Percentiles rank a stretch among this genome's conserved stretches.
phyloP scores from a whole-genome alignment of 1,140 invertebrate species.

The Eumeta japonica region DNA sequence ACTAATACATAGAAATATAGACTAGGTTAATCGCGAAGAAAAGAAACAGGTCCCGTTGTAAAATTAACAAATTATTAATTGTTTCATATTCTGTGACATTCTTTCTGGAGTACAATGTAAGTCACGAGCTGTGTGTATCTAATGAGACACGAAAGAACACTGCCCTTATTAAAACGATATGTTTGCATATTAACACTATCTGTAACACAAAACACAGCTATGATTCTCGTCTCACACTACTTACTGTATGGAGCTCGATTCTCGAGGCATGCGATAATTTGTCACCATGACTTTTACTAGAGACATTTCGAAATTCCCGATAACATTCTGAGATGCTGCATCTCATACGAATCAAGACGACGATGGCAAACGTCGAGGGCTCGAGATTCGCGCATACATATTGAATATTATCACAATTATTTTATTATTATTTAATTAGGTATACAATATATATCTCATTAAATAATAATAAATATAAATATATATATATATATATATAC shows the following conservation, averaged over 20 bases:
- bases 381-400: background rate
- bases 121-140: constrained; percentile 29
- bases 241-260: no score
- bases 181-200: constrained; percentile 19
- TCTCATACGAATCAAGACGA: no score
- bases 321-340: no score
- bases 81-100: constrained; percentile 48
- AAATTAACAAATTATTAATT: constrained; percentile 6
- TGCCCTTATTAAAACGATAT: constrained; percentile 11
- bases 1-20: background rate
- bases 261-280: no score
- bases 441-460: no score
- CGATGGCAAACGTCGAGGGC: no score
- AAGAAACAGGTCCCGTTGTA: background rate
- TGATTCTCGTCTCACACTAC: constrained; percentile 18
- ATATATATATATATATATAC: no score
- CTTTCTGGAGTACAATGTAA: constrained; percentile 40
- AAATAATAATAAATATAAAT: no score
- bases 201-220: constrained; percentile 18
- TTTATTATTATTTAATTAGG: constrained; percentile 11
- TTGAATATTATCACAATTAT: constrained; percentile 1
- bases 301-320: no score
- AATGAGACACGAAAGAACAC: constrained; percentile 17
- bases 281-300: no score
- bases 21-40: constrained; percentile 4